Percentiles rank a stretch among this genome's conserved stretches.
These are phyloP conservation scores for Etheostoma perlongum DNA, from an alignment of 2,797 vertebrate species.

Conservation along the genomic window DNA sequence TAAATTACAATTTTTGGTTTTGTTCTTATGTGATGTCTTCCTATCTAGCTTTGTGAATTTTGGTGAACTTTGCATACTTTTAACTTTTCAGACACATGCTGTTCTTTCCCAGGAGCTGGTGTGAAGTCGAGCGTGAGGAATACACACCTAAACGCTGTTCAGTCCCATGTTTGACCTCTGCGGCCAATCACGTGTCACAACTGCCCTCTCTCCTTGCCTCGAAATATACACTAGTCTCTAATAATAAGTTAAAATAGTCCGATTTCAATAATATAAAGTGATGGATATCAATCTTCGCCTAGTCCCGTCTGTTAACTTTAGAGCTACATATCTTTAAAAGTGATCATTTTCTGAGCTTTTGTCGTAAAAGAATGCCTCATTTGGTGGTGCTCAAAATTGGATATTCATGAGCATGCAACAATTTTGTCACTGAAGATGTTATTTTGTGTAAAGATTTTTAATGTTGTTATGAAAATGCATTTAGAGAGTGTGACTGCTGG, in stretches of 20 bases:
- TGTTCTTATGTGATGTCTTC: too few species aligned
- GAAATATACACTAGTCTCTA: neutral
- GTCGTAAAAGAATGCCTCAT: neutral
- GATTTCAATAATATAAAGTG: neutral
- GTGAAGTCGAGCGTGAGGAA: slow-evolving; percentile 49
- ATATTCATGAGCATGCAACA: neutral
- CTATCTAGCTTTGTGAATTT: slow-evolving; percentile 27
- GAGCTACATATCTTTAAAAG: neutral
- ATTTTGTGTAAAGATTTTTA: neutral
- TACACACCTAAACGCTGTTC: slow-evolving; percentile 41
- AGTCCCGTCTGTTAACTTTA: neutral
- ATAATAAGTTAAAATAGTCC: too few species aligned
- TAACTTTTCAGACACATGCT: slow-evolving; percentile 21
- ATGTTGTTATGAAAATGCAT: slow-evolving; percentile 1
- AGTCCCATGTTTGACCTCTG: slow-evolving; percentile 27
- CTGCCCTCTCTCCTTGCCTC: neutral
- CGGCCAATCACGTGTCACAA: slow-evolving; percentile 1
- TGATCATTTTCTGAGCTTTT: neutral
- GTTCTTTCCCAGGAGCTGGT: slow-evolving; percentile 64
- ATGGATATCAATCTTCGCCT: neutral
- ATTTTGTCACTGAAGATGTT: neutral
- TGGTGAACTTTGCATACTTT: slow-evolving; percentile 39
- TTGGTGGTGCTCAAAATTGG: neutral
- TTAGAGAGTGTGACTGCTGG: neutral
- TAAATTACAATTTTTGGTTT: neutral